These are phyloP conservation scores for Tragelaphus eurycerus DNA, from an alignment of 2,797 vertebrate genomes.

Conservation along the genomic window DNA sequence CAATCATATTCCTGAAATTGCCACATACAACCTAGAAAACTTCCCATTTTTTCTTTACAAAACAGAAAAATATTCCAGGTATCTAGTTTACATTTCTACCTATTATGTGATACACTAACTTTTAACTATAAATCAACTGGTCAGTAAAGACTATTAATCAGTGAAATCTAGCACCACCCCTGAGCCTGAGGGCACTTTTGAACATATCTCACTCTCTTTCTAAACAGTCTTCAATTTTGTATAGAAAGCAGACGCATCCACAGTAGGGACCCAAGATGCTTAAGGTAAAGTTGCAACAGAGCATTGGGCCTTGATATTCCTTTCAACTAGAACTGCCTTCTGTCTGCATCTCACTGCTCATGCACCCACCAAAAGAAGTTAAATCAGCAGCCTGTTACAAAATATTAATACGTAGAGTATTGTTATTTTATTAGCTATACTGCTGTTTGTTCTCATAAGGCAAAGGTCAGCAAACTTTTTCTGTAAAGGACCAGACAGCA, in stretches of 20 bases:
- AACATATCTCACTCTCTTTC: background rate
- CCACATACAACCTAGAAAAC: background rate
- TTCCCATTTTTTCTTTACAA: background rate
- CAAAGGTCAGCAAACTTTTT: background rate
- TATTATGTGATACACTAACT: background rate
- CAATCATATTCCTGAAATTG: background rate
- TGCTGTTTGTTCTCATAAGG: background rate
- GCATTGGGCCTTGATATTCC: background rate
- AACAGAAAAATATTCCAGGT: background rate
- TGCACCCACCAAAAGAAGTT: background rate
- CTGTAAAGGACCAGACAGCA: background rate
- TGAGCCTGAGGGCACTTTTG: background rate
- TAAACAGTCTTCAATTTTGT: background rate
- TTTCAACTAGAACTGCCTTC: background rate
- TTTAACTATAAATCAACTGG: background rate
- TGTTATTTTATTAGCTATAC: background rate
- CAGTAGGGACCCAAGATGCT: background rate
- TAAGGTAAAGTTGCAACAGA: background rate
- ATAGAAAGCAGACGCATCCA: background rate
- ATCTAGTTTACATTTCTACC: background rate
- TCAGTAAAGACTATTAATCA: background rate
- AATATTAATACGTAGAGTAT: background rate
- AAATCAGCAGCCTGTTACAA: background rate
- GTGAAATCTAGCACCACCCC: background rate
- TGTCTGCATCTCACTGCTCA: background rate